phyloP scores from a whole-genome alignment of 2,113 vertebrate genomes.

The Dromaius novaehollandiae region DNA sequence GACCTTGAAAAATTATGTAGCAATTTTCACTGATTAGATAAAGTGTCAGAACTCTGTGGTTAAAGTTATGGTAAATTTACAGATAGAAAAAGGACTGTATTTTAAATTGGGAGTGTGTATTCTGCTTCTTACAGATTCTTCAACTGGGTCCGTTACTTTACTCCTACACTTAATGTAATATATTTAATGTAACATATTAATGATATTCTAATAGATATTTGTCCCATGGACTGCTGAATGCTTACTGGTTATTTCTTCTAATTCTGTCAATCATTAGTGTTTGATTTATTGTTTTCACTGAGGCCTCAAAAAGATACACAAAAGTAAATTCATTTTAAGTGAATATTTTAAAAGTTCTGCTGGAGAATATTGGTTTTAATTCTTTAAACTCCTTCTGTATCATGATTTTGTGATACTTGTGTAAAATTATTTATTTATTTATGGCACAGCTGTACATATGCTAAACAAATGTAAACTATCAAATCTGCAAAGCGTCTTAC shows the following conservation, averaged over 20 bases:
- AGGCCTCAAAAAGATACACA: background rate
- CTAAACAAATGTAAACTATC: background rate
- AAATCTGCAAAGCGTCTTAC: background rate
- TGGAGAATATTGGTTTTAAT: background rate
- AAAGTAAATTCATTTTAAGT: background rate
- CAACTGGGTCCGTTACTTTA: background rate
- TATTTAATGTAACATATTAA: background rate
- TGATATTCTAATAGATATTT: background rate
- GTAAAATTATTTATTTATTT: background rate
- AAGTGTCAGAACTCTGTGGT: background rate
- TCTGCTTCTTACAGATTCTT: background rate
- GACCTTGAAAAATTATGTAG: constrained; percentile 44
- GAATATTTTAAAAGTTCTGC: background rate
- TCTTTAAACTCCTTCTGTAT: background rate
- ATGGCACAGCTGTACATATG: background rate
- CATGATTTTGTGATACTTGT: background rate
- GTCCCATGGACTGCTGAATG: background rate
- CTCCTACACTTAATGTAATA: background rate
- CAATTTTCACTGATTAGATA: constrained; percentile 53
- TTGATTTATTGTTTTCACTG: background rate
- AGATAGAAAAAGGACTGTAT: background rate
- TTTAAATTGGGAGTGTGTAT: background rate
- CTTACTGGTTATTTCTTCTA: background rate
- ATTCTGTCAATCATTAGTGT: background rate
- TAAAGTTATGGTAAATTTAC: constrained; percentile 4